Evolutionary conservation across 2,797 vertebrate genomes (phyloP), one percentile per base, ranked within the genome.

Genomic region (Pelodytes ibericus): DNA sequence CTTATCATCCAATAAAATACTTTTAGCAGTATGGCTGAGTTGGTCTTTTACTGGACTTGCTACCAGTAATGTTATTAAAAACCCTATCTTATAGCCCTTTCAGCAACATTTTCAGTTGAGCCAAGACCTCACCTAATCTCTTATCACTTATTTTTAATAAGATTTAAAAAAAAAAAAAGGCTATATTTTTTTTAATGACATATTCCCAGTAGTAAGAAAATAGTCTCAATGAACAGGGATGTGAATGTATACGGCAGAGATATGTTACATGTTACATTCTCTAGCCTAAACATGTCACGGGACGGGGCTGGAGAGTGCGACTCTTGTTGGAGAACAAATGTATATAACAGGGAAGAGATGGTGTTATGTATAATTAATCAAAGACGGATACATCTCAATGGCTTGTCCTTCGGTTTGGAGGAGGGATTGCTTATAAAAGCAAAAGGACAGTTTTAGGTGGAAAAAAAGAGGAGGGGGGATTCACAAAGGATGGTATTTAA

Each of bases 321-420:
- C 89, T 89, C 91, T 85, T n/a, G 82, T 86, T 87, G 86, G 87
- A 86, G 89, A 91, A 86, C 92, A 94, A 94, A 94, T 87, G 87
- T 92, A 84, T 86, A 94, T 89, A 86, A 90, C 93, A 86, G 83
- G 20, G 49, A 16, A 53, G 49, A 53, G 24, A 53, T 53, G 16
- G 85, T 71, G 86, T 82, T 84, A 86, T 69, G 74, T 64, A 68
- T 47, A 60, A 75, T 75, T 20, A 61, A 62, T 59, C 82, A 83
- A 84, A 87, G 88, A 82, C 82, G 79, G 89, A 87, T 88, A 91
- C 88, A 91, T 90, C 89, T 87, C 89, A 85, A 87, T 85, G 63
- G 86, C 53, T 86, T 91, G 87, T 88, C 90, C 88, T 84, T 91
- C 87, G 88, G 83, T 80, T 86, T 85, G 87, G 83, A 88, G 87